Evolutionary conservation across 1,140 invertebrate species (phyloP).

Genomic region (Reticulitermes speratus): DNA sequence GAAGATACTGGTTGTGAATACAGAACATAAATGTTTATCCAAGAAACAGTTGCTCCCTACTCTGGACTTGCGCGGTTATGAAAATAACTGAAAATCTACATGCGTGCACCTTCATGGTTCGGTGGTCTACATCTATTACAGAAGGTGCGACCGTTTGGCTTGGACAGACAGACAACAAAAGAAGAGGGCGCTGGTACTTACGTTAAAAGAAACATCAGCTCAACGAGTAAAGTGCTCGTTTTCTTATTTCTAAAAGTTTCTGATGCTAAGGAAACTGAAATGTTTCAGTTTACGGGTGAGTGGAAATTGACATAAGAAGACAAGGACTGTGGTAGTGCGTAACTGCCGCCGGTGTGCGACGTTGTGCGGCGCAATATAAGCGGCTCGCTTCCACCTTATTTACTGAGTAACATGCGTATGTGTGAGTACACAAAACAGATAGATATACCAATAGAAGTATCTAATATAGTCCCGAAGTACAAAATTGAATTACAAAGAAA

Average conservation of each 20-base stretch:
- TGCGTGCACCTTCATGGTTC: neutral
- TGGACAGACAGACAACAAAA: neutral
- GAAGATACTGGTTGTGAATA: neutral
- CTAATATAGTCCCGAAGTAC: too few relatives aligned
- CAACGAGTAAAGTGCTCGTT: neutral
- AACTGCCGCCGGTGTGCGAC: neutral
- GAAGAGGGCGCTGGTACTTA: neutral
- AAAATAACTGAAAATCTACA: constrained; percentile 1
- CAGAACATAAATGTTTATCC: neutral
- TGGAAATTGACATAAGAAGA: constrained; percentile 3
- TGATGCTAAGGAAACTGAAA: neutral
- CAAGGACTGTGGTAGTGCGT: neutral
- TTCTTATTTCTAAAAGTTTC: neutral
- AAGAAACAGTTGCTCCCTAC: neutral
- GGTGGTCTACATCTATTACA: neutral
- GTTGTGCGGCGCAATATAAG: neutral
- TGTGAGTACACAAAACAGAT: neutral
- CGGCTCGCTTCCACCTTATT: neutral
- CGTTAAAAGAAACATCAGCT: neutral
- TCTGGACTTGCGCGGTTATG: neutral
- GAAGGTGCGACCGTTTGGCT: neutral
- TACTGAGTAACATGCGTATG: neutral
- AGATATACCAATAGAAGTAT: neutral
- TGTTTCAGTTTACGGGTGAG: constrained; percentile 5
- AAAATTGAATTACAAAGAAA: too few relatives aligned